Percentiles rank a stretch among this genome's conserved stretches.
Evolutionary conservation across 2,888 invertebrate genomes (phyloP).

Genomic region (Byasa hedistus): DNA sequence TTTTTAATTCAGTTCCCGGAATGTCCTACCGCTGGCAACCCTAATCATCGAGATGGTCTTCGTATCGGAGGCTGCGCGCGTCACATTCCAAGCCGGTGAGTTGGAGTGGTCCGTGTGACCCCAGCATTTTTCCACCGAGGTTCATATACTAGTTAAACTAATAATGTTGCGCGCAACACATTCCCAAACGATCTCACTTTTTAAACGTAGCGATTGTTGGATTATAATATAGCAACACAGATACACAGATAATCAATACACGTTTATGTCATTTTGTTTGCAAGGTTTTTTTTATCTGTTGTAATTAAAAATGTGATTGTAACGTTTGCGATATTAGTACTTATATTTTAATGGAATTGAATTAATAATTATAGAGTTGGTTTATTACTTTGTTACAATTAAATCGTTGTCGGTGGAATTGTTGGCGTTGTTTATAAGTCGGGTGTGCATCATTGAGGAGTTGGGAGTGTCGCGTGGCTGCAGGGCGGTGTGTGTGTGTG

Average conservation of each 20-base stretch:
- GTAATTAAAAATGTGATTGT: too few species aligned
- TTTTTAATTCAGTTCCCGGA: constrained; percentile 1
- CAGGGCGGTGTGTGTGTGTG: constrained; percentile 25
- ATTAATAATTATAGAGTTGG: too few species aligned
- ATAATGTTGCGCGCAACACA: not conserved
- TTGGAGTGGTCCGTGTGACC: constrained; percentile 41
- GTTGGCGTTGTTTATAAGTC: too few species aligned
- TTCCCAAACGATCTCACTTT: not conserved
- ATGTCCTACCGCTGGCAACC: constrained; percentile 21
- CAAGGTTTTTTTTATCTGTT: too few species aligned
- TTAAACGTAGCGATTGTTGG: not conserved
- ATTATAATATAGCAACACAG: not conserved
- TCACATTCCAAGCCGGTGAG: constrained; percentile 72
- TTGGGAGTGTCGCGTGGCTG: constrained; percentile 27
- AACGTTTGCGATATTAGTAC: too few species aligned
- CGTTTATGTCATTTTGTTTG: too few species aligned
- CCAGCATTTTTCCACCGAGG: constrained; percentile 39
- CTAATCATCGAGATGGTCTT: constrained; percentile 25
- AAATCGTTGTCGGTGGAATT: too few species aligned
- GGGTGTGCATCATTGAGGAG: constrained; percentile 11
- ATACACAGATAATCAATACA: too few species aligned
- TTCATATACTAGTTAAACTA: constrained; percentile 6
- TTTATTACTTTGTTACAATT: too few species aligned
- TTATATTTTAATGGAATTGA: too few species aligned
- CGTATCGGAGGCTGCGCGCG: constrained; percentile 53